These are phyloP conservation scores for Laterallus jamaicensis DNA, from an alignment of 2,113 vertebrate genomes.

Conservation along the genomic window DNA sequence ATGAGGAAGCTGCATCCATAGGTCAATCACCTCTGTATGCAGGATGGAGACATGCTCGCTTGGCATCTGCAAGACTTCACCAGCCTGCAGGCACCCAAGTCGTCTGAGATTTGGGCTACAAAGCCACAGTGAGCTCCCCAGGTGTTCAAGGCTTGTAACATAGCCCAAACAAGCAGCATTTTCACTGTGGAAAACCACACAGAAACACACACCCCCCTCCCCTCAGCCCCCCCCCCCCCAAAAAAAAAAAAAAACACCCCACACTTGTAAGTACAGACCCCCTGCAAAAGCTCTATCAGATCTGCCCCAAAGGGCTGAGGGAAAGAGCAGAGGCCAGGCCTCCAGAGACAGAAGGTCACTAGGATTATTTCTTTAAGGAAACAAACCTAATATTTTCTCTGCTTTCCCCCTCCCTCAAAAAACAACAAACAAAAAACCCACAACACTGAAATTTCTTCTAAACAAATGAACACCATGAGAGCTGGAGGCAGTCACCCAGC, in stretches of 20 bases:
- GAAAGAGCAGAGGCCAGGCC: background rate
- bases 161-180: background rate
- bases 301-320: background rate
- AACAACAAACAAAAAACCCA: background rate
- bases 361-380: background rate
- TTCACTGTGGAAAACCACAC: background rate
- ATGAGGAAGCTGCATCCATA: background rate
- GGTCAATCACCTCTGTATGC: too few species aligned
- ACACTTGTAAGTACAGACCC: background rate
- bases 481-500: constrained; percentile 33
- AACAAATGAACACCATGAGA: background rate
- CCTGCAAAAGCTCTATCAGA: background rate
- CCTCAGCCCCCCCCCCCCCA: too few species aligned
- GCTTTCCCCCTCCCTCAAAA: background rate
- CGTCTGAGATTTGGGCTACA: background rate
- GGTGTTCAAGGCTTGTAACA: background rate
- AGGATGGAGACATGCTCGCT: fast-evolving
- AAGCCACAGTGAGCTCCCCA: background rate
- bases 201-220: background rate
- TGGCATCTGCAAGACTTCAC: fast-evolving
- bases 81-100: background rate
- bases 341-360: background rate
- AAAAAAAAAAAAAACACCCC: background rate
- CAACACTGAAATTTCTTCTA: background rate
- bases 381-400: background rate